A percentile compares a stretch with the other conserved stretches of the same genome.
Conservation (phyloP, 2,797 vertebrate genomes). For the Hyperoplus immaculatus region DNA sequence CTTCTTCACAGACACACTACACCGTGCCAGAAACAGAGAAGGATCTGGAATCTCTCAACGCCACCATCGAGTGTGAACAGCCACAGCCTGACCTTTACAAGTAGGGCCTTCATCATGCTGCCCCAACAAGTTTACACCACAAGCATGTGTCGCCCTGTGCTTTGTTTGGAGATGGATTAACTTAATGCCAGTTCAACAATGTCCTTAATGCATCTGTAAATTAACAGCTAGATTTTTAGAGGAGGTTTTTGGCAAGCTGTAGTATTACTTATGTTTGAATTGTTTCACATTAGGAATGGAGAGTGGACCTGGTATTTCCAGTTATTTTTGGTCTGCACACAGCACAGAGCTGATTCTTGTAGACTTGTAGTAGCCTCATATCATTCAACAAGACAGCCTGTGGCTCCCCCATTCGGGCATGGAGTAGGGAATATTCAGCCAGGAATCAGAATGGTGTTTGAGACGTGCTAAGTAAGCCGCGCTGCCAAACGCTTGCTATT, state of each 20-base stretch:
- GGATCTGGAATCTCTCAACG: constrained; percentile 89
- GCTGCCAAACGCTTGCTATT: constrained; percentile 58
- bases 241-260: not conserved
- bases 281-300: constrained; percentile 15
- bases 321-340: not conserved
- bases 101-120: constrained; percentile 83
- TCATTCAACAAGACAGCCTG: constrained; percentile 19
- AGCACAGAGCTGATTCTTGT: not conserved
- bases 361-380: constrained; percentile 3
- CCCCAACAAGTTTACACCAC: constrained; percentile 63
- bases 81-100: constrained; percentile 99
- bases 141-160: constrained; percentile 29
- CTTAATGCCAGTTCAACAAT: constrained; percentile 35
- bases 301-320: not conserved
- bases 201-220: constrained; percentile 13
- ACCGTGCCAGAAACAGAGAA: constrained; percentile 91
- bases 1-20: constrained; percentile 90
- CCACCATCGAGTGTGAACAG: constrained; percentile 97
- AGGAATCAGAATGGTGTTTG: constrained; percentile 30
- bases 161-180: constrained; percentile 29
- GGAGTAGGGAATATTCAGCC: constrained; percentile 9
- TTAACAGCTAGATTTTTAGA: constrained; percentile 19
- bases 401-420: constrained; percentile 60
- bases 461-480: constrained; percentile 38
- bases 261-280: not conserved